phyloP scores from a whole-genome alignment of 2,113 vertebrate species.

The Atherinomorus stipes region DNA sequence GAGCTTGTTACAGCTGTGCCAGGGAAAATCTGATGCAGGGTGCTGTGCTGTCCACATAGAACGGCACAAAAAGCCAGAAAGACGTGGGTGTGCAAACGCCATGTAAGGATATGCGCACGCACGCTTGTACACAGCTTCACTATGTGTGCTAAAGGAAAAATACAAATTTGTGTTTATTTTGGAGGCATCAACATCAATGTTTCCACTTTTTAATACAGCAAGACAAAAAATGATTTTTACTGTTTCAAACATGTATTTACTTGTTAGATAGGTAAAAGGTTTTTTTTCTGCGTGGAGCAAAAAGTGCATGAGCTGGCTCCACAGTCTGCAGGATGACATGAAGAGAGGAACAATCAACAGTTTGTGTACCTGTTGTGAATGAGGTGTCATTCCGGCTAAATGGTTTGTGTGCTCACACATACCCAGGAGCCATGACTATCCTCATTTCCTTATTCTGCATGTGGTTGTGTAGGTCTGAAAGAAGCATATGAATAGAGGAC shows the following conservation, averaged over 20 bases:
- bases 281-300: slow-evolving; percentile 57
- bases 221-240: slow-evolving; percentile 30
- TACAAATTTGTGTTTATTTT: slow-evolving; percentile 71
- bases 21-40: slow-evolving; percentile 74
- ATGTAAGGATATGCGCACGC: slow-evolving; percentile 31
- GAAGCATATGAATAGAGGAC: slow-evolving; percentile 18
- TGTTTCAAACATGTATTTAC: slow-evolving; percentile 70
- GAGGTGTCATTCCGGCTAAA: slow-evolving; percentile 20
- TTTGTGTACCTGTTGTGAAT: slow-evolving; percentile 54
- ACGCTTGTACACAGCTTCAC: slow-evolving; percentile 29
- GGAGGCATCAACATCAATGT: slow-evolving; percentile 55
- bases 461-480: slow-evolving; percentile 21
- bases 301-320: slow-evolving; percentile 47
- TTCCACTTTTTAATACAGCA: slow-evolving; percentile 36
- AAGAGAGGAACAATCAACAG: slow-evolving; percentile 54
- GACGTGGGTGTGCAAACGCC: slow-evolving; percentile 35
- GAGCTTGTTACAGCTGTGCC: slow-evolving; percentile 56
- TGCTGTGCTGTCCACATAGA: slow-evolving; percentile 43
- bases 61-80: slow-evolving; percentile 48
- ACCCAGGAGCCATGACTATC: slow-evolving; percentile 25
- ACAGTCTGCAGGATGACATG: slow-evolving; percentile 26
- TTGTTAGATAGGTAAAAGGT: slow-evolving; percentile 54
- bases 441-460: slow-evolving; percentile 24
- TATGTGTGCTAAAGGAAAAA: slow-evolving; percentile 64
- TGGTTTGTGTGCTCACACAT: slow-evolving; percentile 22